A percentile compares a stretch with the other conserved stretches of the same genome.
Evolutionary conservation across 2,888 invertebrate species (phyloP).

Genomic region (Drosophila cracens): DNA sequence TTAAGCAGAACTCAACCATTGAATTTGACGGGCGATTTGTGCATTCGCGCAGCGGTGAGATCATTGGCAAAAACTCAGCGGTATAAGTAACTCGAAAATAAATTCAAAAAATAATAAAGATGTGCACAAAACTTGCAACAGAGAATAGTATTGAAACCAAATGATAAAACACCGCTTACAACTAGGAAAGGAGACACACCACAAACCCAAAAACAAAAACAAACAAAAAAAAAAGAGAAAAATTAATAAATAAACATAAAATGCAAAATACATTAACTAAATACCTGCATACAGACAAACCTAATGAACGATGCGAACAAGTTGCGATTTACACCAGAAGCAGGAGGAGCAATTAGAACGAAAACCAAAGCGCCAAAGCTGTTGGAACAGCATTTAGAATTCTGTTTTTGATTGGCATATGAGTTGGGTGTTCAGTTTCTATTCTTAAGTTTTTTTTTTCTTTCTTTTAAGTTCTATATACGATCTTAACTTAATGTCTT

Average conservation of each 20-base stretch:
- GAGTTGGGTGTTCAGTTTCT: conserved; percentile 43
- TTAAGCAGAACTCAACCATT: conserved; percentile 91
- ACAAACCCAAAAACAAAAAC: conserved; percentile 2
- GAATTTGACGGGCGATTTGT: conserved; percentile 93
- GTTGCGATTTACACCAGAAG: conserved; percentile 21
- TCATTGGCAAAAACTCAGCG: conserved; percentile 96
- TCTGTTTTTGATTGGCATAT: conserved; percentile 46
- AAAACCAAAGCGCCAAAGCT: conserved; percentile 64
- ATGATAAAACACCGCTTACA: conserved; percentile 1
- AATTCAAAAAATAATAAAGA: conserved; percentile 7
- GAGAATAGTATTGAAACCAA: conserved; percentile 46
- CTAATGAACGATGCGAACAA: conserved; percentile 27
- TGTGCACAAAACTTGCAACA: conserved; percentile 60
- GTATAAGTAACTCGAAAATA: conserved; percentile 85
- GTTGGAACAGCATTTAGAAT: conserved; percentile 35
- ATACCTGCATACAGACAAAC: conserved; percentile 21
- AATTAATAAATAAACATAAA: conserved; percentile 7
- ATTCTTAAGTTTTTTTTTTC: conserved; percentile 12
- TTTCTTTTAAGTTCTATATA: conserved; percentile 28
- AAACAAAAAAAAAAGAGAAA: conserved; percentile 1
- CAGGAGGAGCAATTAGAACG: background rate
- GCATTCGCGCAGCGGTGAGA: conserved; percentile 92
- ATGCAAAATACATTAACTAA: conserved; percentile 7
- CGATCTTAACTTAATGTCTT: conserved; percentile 59
- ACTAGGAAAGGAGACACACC: conserved; percentile 19